Evolutionary conservation across 2,888 invertebrate species (phyloP).

Genomic region (Agonopterix alstromeriana): DNA sequence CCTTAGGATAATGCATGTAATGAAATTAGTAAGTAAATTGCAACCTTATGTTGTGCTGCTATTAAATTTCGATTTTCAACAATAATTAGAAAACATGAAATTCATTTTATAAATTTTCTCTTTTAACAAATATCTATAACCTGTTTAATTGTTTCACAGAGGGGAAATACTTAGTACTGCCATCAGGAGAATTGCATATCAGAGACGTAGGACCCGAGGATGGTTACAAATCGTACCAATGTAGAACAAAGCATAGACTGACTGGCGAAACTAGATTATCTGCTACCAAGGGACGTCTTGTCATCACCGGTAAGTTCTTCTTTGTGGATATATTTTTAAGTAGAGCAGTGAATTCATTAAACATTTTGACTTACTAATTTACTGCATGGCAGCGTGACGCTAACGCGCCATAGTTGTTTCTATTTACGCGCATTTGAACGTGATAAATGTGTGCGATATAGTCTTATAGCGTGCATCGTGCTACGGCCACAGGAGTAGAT

Average conservation of each 20-base stretch:
- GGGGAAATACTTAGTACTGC: conserved; percentile 95
- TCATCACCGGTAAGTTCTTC: conserved; percentile 91
- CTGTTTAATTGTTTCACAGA: conserved; percentile 74
- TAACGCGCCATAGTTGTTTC: no score
- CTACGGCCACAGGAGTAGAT: no score
- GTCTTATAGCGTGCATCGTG: no score
- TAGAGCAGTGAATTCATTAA: conserved; percentile 20
- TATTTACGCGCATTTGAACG: no score
- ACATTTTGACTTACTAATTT: neutral
- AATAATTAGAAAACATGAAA: neutral
- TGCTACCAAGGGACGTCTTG: conserved; percentile 94
- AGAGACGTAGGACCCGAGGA: conserved; percentile 96
- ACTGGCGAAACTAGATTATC: conserved; percentile 95
- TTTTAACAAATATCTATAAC: conserved; percentile 7
- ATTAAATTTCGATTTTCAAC: conserved; percentile 4
- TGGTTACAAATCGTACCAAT: conserved; percentile 95
- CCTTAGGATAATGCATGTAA: conserved; percentile 70
- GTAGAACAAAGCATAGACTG: conserved; percentile 93
- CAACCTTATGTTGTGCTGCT: conserved; percentile 53
- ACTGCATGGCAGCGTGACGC: no score
- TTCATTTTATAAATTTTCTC: neutral
- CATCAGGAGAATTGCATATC: conserved; percentile 96
- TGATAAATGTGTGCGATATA: no score
- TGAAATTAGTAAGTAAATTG: conserved; percentile 64
- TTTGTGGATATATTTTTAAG: neutral